Percentiles rank a stretch among this genome's conserved stretches.
Evolutionary conservation across 2,113 vertebrate species (phyloP).

Genomic region (Larimichthys crocea): DNA sequence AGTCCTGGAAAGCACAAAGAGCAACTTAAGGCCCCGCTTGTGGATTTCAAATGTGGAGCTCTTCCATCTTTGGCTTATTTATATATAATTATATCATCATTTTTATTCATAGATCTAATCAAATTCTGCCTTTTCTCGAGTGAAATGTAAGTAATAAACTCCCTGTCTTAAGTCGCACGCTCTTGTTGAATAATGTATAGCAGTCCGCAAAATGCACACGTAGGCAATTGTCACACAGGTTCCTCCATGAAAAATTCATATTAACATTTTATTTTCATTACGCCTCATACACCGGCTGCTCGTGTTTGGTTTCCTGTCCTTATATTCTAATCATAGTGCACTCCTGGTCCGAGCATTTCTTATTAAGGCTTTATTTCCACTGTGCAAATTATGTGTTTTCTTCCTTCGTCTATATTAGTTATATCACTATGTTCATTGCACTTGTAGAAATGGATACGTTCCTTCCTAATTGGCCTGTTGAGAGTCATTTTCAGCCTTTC

Average conservation of each 20-base stretch:
- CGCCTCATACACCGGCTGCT: slow-evolving; percentile 57
- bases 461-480: slow-evolving; percentile 28
- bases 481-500: slow-evolving; percentile 16
- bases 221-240: slow-evolving; percentile 77
- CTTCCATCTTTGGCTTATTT: slow-evolving; percentile 43
- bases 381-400: slow-evolving; percentile 52
- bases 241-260: slow-evolving; percentile 81
- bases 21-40: slow-evolving; percentile 1
- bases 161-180: slow-evolving; percentile 34
- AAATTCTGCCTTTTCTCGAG: slow-evolving; percentile 45
- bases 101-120: slow-evolving; percentile 63
- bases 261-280: slow-evolving; percentile 79
- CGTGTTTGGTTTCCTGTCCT: slow-evolving; percentile 73
- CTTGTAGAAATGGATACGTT: slow-evolving; percentile 17
- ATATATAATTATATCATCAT: slow-evolving; percentile 51
- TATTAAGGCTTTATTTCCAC: slow-evolving; percentile 40
- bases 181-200: slow-evolving; percentile 77
- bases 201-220: slow-evolving; percentile 66
- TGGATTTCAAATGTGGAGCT: slow-evolving; percentile 23
- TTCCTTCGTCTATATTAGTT: slow-evolving; percentile 20
- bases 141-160: slow-evolving; percentile 60
- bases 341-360: slow-evolving; percentile 30
- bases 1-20: neutral
- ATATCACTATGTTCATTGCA: slow-evolving; percentile 9
- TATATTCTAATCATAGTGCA: slow-evolving; percentile 64